Percentiles rank a stretch among this genome's conserved stretches.
Conservation (phyloP, 2,113 vertebrate species). For the Ptilonorhynchus violaceus region DNA sequence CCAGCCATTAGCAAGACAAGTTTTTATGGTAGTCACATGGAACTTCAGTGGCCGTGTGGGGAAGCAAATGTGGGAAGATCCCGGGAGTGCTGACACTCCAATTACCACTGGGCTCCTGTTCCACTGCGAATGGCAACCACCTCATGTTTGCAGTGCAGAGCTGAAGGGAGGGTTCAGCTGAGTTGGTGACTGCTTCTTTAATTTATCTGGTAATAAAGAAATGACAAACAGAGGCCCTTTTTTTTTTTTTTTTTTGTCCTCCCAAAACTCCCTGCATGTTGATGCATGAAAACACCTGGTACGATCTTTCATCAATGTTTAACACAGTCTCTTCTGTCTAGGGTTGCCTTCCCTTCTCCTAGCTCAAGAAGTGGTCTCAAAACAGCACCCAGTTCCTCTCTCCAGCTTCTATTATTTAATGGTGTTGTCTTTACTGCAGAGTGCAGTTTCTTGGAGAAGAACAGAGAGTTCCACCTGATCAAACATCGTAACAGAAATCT, state of each 20-base stretch:
- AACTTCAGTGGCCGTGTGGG: background rate
- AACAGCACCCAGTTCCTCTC: background rate
- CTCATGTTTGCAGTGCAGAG: background rate
- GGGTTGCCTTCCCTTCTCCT: background rate
- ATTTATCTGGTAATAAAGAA: background rate
- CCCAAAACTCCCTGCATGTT: fast-evolving
- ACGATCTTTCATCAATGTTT: background rate
- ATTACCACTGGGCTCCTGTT: background rate
- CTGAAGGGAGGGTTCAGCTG: background rate
- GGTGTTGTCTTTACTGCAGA: background rate
- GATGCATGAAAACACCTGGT: background rate
- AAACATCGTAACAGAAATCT: background rate
- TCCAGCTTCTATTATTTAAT: background rate
- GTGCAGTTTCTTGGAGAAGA: background rate
- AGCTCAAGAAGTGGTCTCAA: background rate
- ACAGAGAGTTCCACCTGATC: background rate
- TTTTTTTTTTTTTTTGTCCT: background rate
- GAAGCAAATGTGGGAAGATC: background rate
- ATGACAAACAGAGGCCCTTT: too few species aligned
- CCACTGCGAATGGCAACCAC: background rate
- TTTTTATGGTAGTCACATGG: background rate
- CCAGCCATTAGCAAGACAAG: fast-evolving
- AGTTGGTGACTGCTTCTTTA: background rate
- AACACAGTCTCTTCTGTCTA: background rate
- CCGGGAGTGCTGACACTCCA: fast-evolving